Evolutionary conservation across 1,140 invertebrate species (phyloP), one percentile per base, ranked within the genome.

Genomic region (Drosophila watanabei): DNA sequence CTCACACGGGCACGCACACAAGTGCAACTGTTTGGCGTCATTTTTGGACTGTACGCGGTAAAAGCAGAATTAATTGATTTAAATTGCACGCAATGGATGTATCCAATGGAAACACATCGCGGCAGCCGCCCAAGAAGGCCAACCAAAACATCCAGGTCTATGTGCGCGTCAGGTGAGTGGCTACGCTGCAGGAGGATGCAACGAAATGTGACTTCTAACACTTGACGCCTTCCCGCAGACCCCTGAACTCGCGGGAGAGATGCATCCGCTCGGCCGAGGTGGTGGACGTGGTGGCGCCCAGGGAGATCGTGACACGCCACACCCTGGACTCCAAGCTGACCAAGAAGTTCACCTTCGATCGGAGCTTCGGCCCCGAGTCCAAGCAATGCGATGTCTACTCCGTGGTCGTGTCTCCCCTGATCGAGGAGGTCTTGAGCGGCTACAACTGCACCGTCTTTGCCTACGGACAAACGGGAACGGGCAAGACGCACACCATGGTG

Each of bases 391-490:
- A 98, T 93, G 96, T 99, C 4, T 99, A 99, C 92, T 96, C 96
- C 87, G 94, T 96, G 58, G 97, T 99, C 57, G 98, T 99, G 13
- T 96, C 95, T 57, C 98, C 98, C 0, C 94, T 99, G 18, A 96
- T 99, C 68, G 95, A 97, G 60, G 98, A 99, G 94, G 98, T 99
- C 14, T 94, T 99, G 14, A 94, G 95, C 54, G 99, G 99, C 10
- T 99, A 99, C 93, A 99, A 99, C 94, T 99, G 98, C 93, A 99
- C 98, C 1, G 98, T 99, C 20, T 99, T 99, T 95, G 98, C 98
- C 3, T 99, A 99, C 95, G 99, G 99, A 2, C 99, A 99, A 94
- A 93, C 93, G 20, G 98, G 98, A 46, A 98, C 98, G 0, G 98
- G 99, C 18, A 99, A 99, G 94, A 99, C 99, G 0, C 99, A 97